phyloP scores from a whole-genome alignment of 1,140 invertebrate genomes.

The Dolichoris vasculosae region DNA sequence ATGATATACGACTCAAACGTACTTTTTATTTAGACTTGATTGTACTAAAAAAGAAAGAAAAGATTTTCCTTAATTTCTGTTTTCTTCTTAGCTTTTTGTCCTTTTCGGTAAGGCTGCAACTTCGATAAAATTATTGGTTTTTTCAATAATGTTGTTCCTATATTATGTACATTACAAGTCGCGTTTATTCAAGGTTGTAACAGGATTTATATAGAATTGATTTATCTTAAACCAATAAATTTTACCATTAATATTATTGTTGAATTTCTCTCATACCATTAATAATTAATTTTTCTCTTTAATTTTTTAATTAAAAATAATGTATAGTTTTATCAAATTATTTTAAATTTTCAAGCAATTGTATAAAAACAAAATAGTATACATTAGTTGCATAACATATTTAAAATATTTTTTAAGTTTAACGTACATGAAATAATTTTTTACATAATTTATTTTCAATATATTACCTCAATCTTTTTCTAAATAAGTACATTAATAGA shows the following conservation, averaged over 20 bases:
- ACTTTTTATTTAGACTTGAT: background rate
- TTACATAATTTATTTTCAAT: no score
- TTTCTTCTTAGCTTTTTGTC: background rate
- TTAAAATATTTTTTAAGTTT: no score
- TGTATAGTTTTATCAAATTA: background rate
- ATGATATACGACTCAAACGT: slow-evolving; percentile 11
- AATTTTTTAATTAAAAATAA: background rate
- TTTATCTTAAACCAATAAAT: slow-evolving; percentile 28
- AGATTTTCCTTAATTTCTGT: slow-evolving; percentile 31
- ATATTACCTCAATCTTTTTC: no score
- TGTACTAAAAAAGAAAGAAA: background rate
- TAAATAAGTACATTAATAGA: no score
- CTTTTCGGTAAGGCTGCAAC: background rate
- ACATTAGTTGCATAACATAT: no score
- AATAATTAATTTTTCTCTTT: no score
- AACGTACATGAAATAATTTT: no score
- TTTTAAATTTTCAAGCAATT: no score
- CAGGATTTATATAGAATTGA: background rate
- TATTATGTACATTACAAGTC: background rate
- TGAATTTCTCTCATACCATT: background rate
- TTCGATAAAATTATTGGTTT: slow-evolving; percentile 17
- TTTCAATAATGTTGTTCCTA: slow-evolving; percentile 10
- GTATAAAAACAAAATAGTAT: no score
- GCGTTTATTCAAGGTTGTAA: background rate
- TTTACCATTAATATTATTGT: background rate